A percentile compares a stretch with the other conserved stretches of the same genome.
phyloP scores from a whole-genome alignment of 2,113 vertebrate genomes.

The Alethe diademata region DNA sequence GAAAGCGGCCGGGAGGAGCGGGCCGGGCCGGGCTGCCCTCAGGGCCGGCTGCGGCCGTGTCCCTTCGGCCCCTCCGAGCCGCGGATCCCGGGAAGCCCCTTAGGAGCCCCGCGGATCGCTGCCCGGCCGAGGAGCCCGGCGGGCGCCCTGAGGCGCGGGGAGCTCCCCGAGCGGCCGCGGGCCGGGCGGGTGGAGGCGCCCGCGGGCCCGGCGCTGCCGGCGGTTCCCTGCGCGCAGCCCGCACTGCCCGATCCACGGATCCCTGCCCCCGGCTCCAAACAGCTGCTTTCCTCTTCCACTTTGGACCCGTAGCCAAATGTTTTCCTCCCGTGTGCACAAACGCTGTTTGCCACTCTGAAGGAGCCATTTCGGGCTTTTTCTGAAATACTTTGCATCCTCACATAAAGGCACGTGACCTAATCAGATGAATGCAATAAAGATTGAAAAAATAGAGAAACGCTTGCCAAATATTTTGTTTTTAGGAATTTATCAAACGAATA shows the following conservation, averaged over 20 bases:
- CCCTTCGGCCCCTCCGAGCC: too few species aligned
- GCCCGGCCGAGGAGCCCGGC: too few species aligned
- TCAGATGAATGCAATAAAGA: not conserved
- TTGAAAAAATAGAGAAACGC: not conserved
- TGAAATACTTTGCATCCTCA: not conserved
- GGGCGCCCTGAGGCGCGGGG: too few species aligned
- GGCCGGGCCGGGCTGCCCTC: too few species aligned
- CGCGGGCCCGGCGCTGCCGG: not conserved
- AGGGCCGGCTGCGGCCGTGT: too few species aligned
- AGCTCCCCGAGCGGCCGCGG: too few species aligned
- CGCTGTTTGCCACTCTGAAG: not conserved
- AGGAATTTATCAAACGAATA: not conserved
- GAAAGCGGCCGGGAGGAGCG: too few species aligned
- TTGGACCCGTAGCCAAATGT: fast-evolving
- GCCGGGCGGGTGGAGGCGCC: not conserved
- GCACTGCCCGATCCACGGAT: not conserved
- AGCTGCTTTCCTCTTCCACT: fast-evolving
- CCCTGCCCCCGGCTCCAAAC: not conserved
- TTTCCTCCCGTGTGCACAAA: fast-evolving
- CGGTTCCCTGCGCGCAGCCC: not conserved
- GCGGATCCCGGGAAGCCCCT: too few species aligned
- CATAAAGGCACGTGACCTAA: not conserved
- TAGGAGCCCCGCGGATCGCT: too few species aligned
- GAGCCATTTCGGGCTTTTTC: not conserved
- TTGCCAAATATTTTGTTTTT: not conserved